These are phyloP conservation scores for Puntigrus tetrazona DNA, from an alignment of 2,113 vertebrate genomes.

Conservation along the genomic window DNA sequence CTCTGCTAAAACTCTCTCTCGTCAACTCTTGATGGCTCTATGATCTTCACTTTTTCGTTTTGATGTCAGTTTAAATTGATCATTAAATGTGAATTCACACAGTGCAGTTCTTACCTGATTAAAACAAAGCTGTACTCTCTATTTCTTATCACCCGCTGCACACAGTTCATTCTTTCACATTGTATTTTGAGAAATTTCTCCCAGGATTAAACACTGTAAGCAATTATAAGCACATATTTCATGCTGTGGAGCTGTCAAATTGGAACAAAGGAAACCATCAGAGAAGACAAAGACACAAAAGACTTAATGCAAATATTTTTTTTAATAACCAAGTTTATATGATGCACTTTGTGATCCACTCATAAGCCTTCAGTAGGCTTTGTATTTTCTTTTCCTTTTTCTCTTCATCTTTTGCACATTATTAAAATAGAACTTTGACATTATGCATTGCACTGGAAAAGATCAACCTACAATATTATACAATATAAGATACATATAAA, in stretches of 20 bases:
- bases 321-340: slow-evolving; percentile 82
- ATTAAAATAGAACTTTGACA: slow-evolving; percentile 96
- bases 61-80: slow-evolving; percentile 22
- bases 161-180: neutral
- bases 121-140: neutral
- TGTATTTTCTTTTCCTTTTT: slow-evolving; percentile 78
- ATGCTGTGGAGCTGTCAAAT: slow-evolving; percentile 1
- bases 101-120: slow-evolving; percentile 16
- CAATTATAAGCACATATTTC: slow-evolving; percentile 17
- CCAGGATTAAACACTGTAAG: neutral
- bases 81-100: slow-evolving; percentile 22
- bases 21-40: neutral
- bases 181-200: neutral
- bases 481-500: slow-evolving; percentile 91
- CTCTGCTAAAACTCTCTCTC: neutral
- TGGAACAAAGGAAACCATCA: slow-evolving; percentile 23
- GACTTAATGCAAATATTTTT: slow-evolving; percentile 69
- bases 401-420: slow-evolving; percentile 83
- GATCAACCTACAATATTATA: slow-evolving; percentile 89
- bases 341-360: slow-evolving; percentile 85
- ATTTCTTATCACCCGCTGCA: neutral
- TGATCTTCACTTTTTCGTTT: slow-evolving; percentile 15
- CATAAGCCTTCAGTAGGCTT: slow-evolving; percentile 77
- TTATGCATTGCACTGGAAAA: slow-evolving; percentile 88
- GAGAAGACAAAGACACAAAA: slow-evolving; percentile 63